Evolutionary conservation across 1,140 invertebrate genomes (phyloP).

Genomic region (Cotesia chilonis): DNA sequence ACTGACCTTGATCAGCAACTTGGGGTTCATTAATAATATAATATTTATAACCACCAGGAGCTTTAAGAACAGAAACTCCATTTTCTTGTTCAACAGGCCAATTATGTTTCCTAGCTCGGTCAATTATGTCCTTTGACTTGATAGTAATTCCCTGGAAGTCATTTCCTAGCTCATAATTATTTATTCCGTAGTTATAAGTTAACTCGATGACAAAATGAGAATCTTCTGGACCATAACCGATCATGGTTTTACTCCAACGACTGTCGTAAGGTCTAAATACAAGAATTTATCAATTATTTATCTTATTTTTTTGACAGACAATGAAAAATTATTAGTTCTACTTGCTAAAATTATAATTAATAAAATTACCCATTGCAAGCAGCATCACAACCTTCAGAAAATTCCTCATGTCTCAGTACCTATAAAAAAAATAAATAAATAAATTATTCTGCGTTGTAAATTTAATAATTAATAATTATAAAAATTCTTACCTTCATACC

Average conservation of each 20-base stretch:
- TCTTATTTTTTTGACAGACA: too few species aligned
- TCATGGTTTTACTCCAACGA: conserved; percentile 99
- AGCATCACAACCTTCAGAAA: conserved; percentile 94
- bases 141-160: conserved; percentile 91
- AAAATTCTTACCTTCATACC: conserved; percentile 87
- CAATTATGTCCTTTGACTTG: conserved; percentile 77
- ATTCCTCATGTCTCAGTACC: conserved; percentile 97
- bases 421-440: conserved; percentile 50
- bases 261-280: conserved; percentile 88
- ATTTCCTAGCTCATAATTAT: conserved; percentile 85
- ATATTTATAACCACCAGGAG: conserved; percentile 93
- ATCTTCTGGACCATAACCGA: conserved; percentile 96
- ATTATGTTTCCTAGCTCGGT: conserved; percentile 73
- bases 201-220: conserved; percentile 95
- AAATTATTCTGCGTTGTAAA: too few species aligned
- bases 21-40: conserved; percentile 78
- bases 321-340: too few species aligned
- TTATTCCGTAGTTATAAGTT: conserved; percentile 97
- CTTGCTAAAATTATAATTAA: conserved; percentile 11
- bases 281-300: not conserved
- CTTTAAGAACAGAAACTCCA: conserved; percentile 71
- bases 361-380: conserved; percentile 89
- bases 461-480: conserved; percentile 21
- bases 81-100: conserved; percentile 75
- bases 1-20: conserved; percentile 69